phyloP scores from a whole-genome alignment of 2,888 invertebrate genomes.

The Salpingus planirostris region DNA sequence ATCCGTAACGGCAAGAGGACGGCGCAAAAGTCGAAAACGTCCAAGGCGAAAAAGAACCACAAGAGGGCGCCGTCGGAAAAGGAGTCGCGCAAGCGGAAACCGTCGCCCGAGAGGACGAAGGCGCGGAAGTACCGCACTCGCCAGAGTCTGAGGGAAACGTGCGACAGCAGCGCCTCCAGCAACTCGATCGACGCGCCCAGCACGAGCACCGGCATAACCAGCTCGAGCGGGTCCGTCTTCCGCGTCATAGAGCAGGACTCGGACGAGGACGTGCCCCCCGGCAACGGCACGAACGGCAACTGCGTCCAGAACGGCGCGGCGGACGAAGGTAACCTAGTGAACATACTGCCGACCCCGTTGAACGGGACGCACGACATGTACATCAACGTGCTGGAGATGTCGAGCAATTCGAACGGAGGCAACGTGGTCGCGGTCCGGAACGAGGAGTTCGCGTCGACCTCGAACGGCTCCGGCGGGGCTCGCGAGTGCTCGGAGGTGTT shows the following conservation, averaged over 20 bases:
- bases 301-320: constrained; percentile 19
- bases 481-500: background rate
- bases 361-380: constrained; percentile 46
- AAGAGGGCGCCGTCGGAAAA: constrained; percentile 16
- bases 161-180: constrained; percentile 33
- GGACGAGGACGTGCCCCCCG: constrained; percentile 46
- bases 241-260: constrained; percentile 49
- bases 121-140: constrained; percentile 29
- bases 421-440: constrained; percentile 41
- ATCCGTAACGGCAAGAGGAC: constrained; percentile 22
- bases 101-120: constrained; percentile 13
- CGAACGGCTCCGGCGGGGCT: constrained; percentile 4
- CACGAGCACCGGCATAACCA: constrained; percentile 53
- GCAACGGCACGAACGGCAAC: too few relatives aligned
- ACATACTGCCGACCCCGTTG: constrained; percentile 51
- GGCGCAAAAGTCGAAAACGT: constrained; percentile 23
- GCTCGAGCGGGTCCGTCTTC: constrained; percentile 31
- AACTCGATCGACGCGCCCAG: constrained; percentile 52
- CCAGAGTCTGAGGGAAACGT: constrained; percentile 26
- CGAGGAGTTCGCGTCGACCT: constrained; percentile 30
- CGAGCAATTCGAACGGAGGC: constrained; percentile 41
- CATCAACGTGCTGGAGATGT: constrained; percentile 33
- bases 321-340: constrained; percentile 42
- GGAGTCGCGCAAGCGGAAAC: constrained; percentile 18
- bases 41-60: constrained; percentile 21